Percentiles rank a stretch among this genome's conserved stretches.
Evolutionary conservation across 2,888 invertebrate genomes (phyloP).

Genomic region (Ypsolopha sequella): DNA sequence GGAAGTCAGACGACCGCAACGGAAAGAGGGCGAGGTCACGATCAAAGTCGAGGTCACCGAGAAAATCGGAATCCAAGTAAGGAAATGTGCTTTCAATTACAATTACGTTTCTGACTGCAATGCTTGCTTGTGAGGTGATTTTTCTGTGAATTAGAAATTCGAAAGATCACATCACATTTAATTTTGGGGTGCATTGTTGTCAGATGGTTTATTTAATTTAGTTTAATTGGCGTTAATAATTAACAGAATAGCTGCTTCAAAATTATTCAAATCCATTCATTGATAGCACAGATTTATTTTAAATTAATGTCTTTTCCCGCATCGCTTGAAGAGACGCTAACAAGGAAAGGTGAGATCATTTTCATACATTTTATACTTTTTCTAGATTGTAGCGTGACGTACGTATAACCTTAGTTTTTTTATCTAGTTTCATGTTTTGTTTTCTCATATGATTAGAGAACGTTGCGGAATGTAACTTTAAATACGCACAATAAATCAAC

Average conservation of each 20-base stretch:
- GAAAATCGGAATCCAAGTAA: constrained; percentile 40
- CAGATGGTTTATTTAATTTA: constrained; percentile 18
- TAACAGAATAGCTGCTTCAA: constrained; percentile 23
- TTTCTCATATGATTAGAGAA: too few species aligned
- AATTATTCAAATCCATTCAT: constrained; percentile 18
- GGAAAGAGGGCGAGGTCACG: constrained; percentile 28
- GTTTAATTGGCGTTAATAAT: constrained; percentile 27
- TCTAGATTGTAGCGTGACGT: too few species aligned
- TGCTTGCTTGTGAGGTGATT: constrained; percentile 19
- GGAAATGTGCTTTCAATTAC: constrained; percentile 42
- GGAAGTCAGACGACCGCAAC: constrained; percentile 14
- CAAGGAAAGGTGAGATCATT: constrained; percentile 33
- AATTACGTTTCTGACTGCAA: constrained; percentile 22
- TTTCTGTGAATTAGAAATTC: constrained; percentile 13
- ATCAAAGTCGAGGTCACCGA: constrained; percentile 66
- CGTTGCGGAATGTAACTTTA: too few species aligned
- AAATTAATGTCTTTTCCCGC: constrained; percentile 38
- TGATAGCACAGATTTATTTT: constrained; percentile 45
- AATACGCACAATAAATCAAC: too few species aligned
- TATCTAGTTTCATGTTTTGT: too few species aligned
- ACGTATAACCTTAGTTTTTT: constrained; percentile 10
- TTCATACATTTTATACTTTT: too few species aligned
- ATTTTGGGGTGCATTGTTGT: constrained; percentile 24
- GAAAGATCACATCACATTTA: constrained; percentile 27
- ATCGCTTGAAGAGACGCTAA: constrained; percentile 36